Base-by-base conservation (phyloP, 2,888 invertebrate genomes). In the Ormyrus nitidulus region DNA sequence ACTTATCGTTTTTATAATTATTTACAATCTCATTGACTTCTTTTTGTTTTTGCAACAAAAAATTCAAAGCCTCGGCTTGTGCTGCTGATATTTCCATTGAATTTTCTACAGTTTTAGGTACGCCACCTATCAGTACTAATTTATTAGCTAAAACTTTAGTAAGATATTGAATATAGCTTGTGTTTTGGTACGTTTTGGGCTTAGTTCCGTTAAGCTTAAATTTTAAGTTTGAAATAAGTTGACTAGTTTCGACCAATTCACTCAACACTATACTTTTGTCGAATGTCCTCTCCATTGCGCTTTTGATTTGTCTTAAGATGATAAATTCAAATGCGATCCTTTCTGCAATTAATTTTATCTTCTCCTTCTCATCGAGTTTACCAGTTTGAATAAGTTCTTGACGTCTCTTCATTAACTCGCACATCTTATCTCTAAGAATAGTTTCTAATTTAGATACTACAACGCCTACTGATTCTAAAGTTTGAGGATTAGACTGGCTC, bases 301-400 rank as follows among this genome's bases (percentile, higher is more conserved):
- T 84, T 77, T 87, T 89, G 11, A 89, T 84, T 81, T 88, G 88
- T 13, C 93, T 93, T 79, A 95, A 93, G 79, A 95, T 92, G 46
- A 96, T 94, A 79, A 95, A 94, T 91, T 96, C 96, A 88, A 94
- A 96, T 0, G 96, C 96, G 34, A 96, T 92, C 87, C 96, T 94
- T 89, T 96, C 96, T 1, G 96, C 96, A 76, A 96, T 91, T 75
- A 96, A 92, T 86, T 95, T 94, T 83, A 95, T 91, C 87, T 94
- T 94, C 83, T 94, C 94, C 66, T 93, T 92, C 79, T 93, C 93
- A 74, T 95, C 94, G 83, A 95, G 92, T 86, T 94, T 93, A 77
- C 94, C 94, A 10, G 93, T 93, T 86, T 94, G 94, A 83, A 93
- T 92, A 46, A 96, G 91, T 72, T 92, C 92, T 78, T 94, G 93